These are phyloP conservation scores for Pangasius sanitwongsei DNA, from an alignment of 2,797 vertebrate genomes.

Conservation along the genomic window DNA sequence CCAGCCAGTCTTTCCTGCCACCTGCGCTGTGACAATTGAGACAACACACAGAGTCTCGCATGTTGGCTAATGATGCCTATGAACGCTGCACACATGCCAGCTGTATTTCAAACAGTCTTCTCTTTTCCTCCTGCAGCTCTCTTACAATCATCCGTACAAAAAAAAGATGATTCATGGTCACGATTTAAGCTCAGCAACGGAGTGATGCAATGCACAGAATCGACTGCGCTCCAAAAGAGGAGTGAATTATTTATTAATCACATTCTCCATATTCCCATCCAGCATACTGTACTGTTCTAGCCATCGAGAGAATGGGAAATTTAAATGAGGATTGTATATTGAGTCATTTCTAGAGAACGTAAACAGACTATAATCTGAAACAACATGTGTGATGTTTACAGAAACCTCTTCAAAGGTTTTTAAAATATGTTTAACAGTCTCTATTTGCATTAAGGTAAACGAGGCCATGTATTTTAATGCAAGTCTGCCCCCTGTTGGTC, in stretches of 20 bases:
- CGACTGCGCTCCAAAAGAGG: conserved; percentile 1
- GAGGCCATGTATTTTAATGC: conserved; percentile 32
- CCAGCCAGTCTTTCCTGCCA: not conserved
- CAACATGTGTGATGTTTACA: not conserved
- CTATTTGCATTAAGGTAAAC: not conserved
- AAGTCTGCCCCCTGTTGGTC: conserved; percentile 76
- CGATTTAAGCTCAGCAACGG: conserved; percentile 7
- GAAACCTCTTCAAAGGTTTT: not conserved
- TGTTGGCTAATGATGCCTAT: conserved; percentile 37
- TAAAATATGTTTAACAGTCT: not conserved
- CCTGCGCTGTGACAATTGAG: not conserved
- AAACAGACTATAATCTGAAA: not conserved
- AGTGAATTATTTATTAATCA: conserved; percentile 41
- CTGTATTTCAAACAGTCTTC: conserved; percentile 1
- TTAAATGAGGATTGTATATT: not conserved
- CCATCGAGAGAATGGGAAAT: not conserved
- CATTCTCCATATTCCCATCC: conserved; percentile 20
- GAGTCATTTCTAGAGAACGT: not conserved
- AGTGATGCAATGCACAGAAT: conserved; percentile 45
- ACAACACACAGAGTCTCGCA: not conserved
- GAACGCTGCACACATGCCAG: not conserved
- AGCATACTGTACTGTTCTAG: not conserved
- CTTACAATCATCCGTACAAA: not conserved
- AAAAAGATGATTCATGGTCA: not conserved
- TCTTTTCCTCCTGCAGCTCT: not conserved